Conservation (phyloP, 2,888 invertebrate species). For the Barypeithes pellucidus region DNA sequence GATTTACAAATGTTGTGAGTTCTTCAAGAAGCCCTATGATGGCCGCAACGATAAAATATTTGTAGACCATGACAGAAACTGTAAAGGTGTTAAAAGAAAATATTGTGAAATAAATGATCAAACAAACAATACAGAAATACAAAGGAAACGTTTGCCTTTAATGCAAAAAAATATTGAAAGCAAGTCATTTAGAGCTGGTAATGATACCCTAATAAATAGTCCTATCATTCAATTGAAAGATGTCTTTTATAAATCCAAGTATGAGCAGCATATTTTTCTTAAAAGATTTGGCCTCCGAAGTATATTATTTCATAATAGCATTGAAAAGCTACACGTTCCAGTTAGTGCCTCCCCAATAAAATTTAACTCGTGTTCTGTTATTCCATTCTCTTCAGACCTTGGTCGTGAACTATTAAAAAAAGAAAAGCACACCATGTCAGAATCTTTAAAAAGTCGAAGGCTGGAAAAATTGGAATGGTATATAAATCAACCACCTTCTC, state of each 20-base stretch:
- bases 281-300: slow-evolving; percentile 34
- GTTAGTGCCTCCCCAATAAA: slow-evolving; percentile 23
- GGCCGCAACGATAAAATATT: slow-evolving; percentile 29
- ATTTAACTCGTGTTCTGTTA: slow-evolving; percentile 31
- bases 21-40: slow-evolving; percentile 46
- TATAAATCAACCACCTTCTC: slow-evolving; percentile 37
- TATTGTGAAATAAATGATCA: neutral
- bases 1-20: slow-evolving; percentile 48
- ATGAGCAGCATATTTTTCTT: slow-evolving; percentile 44
- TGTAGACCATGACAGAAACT: slow-evolving; percentile 34
- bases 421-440: slow-evolving; percentile 47
- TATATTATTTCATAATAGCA: neutral
- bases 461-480: slow-evolving; percentile 46
- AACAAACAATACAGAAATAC: slow-evolving; percentile 4
- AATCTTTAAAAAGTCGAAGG: slow-evolving; percentile 34
- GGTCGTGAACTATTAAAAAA: slow-evolving; percentile 46
- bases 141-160: slow-evolving; percentile 37
- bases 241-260: slow-evolving; percentile 18
- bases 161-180: slow-evolving; percentile 31
- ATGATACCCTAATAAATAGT: slow-evolving; percentile 5
- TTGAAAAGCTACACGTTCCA: slow-evolving; percentile 8
- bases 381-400: slow-evolving; percentile 52
- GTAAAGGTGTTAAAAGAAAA: slow-evolving; percentile 21
- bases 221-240: slow-evolving; percentile 30
- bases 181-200: neutral